A percentile compares a stretch with the other conserved stretches of the same genome.
These are phyloP conservation scores for Paelopatides confundens DNA, from an alignment of 53 echinoderm and acorn worm species.

Conservation along the genomic window DNA sequence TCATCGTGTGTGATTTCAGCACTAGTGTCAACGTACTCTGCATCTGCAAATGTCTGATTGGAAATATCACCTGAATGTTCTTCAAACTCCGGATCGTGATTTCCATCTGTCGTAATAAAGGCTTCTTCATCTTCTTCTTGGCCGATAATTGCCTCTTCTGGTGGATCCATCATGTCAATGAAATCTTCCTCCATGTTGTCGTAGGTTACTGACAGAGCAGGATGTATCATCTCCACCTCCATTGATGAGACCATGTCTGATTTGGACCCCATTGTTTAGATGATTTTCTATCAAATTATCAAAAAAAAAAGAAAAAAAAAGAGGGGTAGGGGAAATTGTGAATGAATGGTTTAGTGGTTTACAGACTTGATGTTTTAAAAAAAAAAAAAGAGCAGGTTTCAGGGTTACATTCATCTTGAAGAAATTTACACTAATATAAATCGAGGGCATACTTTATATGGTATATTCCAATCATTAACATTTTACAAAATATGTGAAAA, in stretches of 20 bases:
- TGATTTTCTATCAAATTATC: background rate
- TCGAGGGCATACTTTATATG: too few species aligned
- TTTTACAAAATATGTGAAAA: too few species aligned
- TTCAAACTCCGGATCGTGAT: background rate
- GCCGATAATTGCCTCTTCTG: background rate
- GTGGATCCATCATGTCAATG: constrained; percentile 49
- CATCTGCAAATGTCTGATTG: background rate
- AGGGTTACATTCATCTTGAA: too few species aligned
- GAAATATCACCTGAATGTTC: background rate
- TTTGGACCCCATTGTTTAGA: constrained; percentile 40
- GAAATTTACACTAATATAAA: too few species aligned
- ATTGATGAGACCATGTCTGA: constrained; percentile 35
- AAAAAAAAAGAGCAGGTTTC: too few species aligned
- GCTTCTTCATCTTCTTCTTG: background rate
- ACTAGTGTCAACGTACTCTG: background rate
- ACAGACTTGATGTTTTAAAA: too few species aligned
- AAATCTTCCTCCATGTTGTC: constrained; percentile 36
- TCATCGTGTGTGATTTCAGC: background rate
- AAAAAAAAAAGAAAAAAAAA: background rate
- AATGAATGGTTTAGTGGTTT: too few species aligned
- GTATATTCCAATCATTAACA: too few species aligned
- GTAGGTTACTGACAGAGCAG: background rate
- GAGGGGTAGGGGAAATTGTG: too few species aligned
- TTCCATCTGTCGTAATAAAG: background rate
- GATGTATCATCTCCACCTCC: constrained; percentile 31